Base-by-base conservation (phyloP, 2,888 invertebrate species). In the Spodoptera picta region DNA sequence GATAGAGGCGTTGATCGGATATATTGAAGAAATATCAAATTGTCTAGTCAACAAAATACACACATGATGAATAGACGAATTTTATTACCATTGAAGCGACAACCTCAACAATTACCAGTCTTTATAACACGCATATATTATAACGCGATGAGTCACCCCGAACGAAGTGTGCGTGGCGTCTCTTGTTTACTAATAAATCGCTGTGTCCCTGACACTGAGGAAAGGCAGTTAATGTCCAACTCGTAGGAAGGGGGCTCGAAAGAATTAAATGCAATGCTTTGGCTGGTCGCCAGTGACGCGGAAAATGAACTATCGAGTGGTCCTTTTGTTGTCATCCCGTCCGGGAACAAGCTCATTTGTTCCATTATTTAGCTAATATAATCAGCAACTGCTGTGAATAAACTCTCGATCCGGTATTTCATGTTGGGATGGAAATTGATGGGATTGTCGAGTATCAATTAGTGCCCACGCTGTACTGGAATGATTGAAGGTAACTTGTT, bases 281-380 rank as follows among this genome's bases (percentile, higher is more conserved):
- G 83, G 82, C 84, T 77, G 72, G 59, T 65, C 69, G 82, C 84
- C 84, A 84, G 78, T 81, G 82, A 77, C 70, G 83, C 83, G 81
- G 79, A 75, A 89, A 91, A 92, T 90, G 85, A 90, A 87, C 88
- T 87, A 88, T 88, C 89, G 85, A 78, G 76, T 64, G 63, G 73
- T 78, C 82, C 86, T 88, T 89, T 88, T 90, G 84, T 87, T 85
- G 84, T 82, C 82, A 86, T 83, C 81, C 78, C 75, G 65, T 72
- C 53, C 66, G 77, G 23, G 68, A 72, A 72, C 64, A 51, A 80
- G 73, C 69, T 79, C 71, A 73, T 78, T 73, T 65, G 62, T 57
- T 68, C 44, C 69, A 66, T 76, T 74, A 65, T 73, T 68, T 60
- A 59, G 50, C 52, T 63, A 65, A 77, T 66, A 68, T 58, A 61